Base-by-base conservation (phyloP, 2,888 invertebrate species). In the Ophioninae sp. region DNA sequence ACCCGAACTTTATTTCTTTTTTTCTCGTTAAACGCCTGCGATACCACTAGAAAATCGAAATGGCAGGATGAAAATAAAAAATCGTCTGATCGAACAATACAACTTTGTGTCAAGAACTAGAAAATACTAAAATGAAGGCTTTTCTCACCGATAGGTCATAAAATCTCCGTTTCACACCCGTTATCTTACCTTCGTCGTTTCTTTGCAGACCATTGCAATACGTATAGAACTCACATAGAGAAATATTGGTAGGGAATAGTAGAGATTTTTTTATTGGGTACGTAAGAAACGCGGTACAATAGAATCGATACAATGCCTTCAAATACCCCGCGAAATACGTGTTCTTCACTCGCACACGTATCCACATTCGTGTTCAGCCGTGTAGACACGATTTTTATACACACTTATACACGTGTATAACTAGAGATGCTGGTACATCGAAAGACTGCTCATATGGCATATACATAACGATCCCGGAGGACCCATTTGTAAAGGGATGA, bases 271-370 rank as follows among this genome's bases (percentile, higher is more conserved):
- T 83, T 74, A 76, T 57, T 50, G 23, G 68, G n/a, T 8, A 50
- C 44, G 39, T 44, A 64, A 69, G 64, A 62, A 56, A 13, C 61
- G 7, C 41, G 59, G 65, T 70, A 67, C n/a, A 57, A 21, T 44
- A 68, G 72, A 61, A 75, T 70, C 70, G 70, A 79, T 82, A 67
- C 59, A 82, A 82, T 74, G 82, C 44, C 50, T 74, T 82, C 17
- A 62, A 61, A 78, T 50, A 50, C 68, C 67, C 62, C 68, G 62
- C 30, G 57, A 78, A 44, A 74, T 78, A 59, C 57, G 61, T 56
- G 62, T 65, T 81, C 77, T 73, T 72, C 77, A 44, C 50, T 59
- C 50, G 23, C 30, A 39, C 7, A 21, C 20, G 17, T 59, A 3
- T 0, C n/a, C 41, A 10, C 23, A 50, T 44, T 2, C 21, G 13